These are phyloP conservation scores for Bovichtus variegatus DNA, from an alignment of 2,797 vertebrate genomes.

Conservation along the genomic window DNA sequence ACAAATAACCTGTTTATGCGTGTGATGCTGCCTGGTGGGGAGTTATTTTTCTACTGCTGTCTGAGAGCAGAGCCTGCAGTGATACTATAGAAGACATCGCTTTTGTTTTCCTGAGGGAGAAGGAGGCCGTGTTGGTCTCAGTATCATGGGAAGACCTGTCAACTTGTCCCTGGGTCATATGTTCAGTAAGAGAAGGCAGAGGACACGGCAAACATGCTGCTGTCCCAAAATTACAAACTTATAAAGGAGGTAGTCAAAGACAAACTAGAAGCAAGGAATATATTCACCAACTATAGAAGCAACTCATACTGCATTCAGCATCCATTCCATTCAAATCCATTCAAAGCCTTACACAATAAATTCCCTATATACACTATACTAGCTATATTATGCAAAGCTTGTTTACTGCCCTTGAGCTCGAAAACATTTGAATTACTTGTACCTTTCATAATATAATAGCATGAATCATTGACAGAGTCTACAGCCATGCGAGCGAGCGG, in stretches of 20 bases:
- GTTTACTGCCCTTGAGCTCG: background rate
- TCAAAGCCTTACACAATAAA: background rate
- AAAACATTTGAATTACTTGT: slow-evolving; percentile 3
- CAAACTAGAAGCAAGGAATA: slow-evolving; percentile 8
- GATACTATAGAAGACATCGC: slow-evolving; percentile 26
- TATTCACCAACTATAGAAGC: background rate
- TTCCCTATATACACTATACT: background rate
- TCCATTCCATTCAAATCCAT: background rate
- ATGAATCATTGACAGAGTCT: background rate
- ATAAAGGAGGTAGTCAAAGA: slow-evolving; percentile 20
- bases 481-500: background rate
- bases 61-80: slow-evolving; percentile 34
- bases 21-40: slow-evolving; percentile 20
- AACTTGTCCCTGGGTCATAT: slow-evolving; percentile 43
- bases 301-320: background rate
- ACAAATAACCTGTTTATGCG: slow-evolving; percentile 42
- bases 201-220: slow-evolving; percentile 27
- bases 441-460: background rate
- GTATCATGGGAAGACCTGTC: slow-evolving; percentile 51
- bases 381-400: background rate
- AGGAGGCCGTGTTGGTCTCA: slow-evolving; percentile 8
- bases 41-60: slow-evolving; percentile 42
- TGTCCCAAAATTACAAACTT: slow-evolving; percentile 1
- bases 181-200: slow-evolving; percentile 27
- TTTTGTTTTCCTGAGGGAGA: slow-evolving; percentile 35